Percentiles rank a stretch among this genome's conserved stretches.
These are phyloP conservation scores for Seladonia tumulorum DNA, from an alignment of 2,888 invertebrate genomes.

Conservation along the genomic window DNA sequence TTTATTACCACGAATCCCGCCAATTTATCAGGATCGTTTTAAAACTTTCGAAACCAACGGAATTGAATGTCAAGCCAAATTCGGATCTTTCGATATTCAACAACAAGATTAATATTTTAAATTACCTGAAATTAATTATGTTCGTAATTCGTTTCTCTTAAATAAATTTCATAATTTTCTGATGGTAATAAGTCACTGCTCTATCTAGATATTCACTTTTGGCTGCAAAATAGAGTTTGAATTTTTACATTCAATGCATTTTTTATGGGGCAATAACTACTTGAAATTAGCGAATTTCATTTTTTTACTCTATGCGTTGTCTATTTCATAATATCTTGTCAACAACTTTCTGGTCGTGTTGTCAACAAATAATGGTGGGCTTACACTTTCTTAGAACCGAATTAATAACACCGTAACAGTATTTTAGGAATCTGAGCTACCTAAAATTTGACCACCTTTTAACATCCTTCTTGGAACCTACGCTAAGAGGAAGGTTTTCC, in stretches of 20 bases:
- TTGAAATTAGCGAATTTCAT: no score
- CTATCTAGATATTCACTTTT: background rate
- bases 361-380: background rate
- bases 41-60: background rate
- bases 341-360: no score
- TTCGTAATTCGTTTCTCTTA: no score
- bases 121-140: no score
- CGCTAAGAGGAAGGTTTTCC: background rate
- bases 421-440: background rate
- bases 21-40: background rate
- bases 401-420: background rate
- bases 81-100: background rate
- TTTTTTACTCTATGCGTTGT: no score
- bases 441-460: background rate
- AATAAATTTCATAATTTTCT: no score
- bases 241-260: no score
- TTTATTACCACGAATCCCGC: background rate
- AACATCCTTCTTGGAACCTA: no score
- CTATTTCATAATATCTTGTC: no score
- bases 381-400: background rate
- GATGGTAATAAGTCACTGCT: no score
- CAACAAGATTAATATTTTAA: background rate
- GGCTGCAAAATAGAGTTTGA: no score
- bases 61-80: background rate
- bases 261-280: no score